phyloP scores from a whole-genome alignment of 2,113 vertebrate genomes.

The Cololabis saira region DNA sequence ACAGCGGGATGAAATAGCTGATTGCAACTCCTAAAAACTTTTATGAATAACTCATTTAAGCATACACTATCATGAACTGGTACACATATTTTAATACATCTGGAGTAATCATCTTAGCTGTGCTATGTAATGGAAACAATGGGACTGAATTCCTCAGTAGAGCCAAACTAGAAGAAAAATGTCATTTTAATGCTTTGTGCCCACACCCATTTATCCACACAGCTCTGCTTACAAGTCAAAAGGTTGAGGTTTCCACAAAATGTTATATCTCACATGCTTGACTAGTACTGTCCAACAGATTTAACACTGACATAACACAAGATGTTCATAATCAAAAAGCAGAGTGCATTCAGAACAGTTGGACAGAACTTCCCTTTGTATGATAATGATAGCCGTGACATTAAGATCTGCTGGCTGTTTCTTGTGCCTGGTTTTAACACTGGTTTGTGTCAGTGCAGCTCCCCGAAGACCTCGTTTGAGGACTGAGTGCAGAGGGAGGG shows the following conservation, averaged over 20 bases:
- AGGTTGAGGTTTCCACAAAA: slow-evolving; percentile 67
- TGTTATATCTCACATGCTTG: slow-evolving; percentile 72
- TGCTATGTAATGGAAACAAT: slow-evolving; percentile 58
- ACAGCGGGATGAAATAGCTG: no score
- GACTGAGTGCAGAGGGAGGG: slow-evolving; percentile 79
- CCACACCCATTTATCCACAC: slow-evolving; percentile 54
- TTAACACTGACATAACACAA: slow-evolving; percentile 80
- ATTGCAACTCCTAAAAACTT: no score
- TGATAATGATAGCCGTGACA: slow-evolving; percentile 75
- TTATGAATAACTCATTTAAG: not conserved
- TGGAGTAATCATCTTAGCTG: slow-evolving; percentile 45
- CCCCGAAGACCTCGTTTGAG: slow-evolving; percentile 86
- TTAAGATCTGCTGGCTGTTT: slow-evolving; percentile 69
- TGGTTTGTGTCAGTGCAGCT: slow-evolving; percentile 90
- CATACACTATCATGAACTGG: slow-evolving; percentile 13
- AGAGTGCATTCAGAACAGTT: slow-evolving; percentile 63
- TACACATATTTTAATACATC: slow-evolving; percentile 37
- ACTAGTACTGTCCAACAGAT: slow-evolving; percentile 71
- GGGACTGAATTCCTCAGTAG: slow-evolving; percentile 29
- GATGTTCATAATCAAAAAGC: slow-evolving; percentile 77
- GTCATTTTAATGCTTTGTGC: slow-evolving; percentile 47
- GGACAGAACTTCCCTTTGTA: slow-evolving; percentile 62
- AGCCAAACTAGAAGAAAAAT: slow-evolving; percentile 35
- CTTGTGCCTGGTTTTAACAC: slow-evolving; percentile 81
- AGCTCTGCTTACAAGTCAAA: slow-evolving; percentile 57